A percentile compares a stretch with the other conserved stretches of the same genome.
Evolutionary conservation across 2,797 vertebrate species (phyloP).

Genomic region (Selene dorsalis): DNA sequence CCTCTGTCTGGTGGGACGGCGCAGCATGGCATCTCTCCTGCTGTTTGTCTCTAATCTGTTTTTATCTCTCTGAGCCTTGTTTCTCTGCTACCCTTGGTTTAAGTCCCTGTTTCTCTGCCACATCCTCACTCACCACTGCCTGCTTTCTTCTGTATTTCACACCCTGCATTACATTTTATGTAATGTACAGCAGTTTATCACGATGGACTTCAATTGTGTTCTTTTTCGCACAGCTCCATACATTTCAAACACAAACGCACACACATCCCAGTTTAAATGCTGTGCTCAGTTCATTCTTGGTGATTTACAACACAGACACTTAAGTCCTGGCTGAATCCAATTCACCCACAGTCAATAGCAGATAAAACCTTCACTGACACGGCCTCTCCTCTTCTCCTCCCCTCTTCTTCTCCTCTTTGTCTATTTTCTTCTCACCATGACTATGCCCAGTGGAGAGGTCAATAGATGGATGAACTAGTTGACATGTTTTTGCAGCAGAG

Average conservation of each 20-base stretch:
- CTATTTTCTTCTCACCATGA: conserved; percentile 24
- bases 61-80: conserved; percentile 53
- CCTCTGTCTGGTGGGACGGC: conserved; percentile 43
- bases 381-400: conserved; percentile 46
- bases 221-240: background rate
- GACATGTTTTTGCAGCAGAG: background rate
- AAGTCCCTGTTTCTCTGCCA: conserved; percentile 34
- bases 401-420: conserved; percentile 44
- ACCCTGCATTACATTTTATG: conserved; percentile 2
- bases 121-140: conserved; percentile 28
- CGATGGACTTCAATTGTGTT: background rate
- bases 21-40: conserved; percentile 48
- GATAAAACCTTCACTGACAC: conserved; percentile 55
- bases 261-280: conserved; percentile 2
- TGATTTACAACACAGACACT: conserved; percentile 37
- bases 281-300: background rate
- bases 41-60: conserved; percentile 63
- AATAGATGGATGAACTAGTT: conserved; percentile 10
- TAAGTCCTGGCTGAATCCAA: conserved; percentile 47
- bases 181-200: conserved; percentile 21
- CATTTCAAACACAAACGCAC: conserved; percentile 7
- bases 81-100: conserved; percentile 41
- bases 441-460: conserved; percentile 9
- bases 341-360: conserved; percentile 57
- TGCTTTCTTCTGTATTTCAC: conserved; percentile 20